Conservation (phyloP, 2,888 invertebrate species). For the Xestia ashworthii region DNA sequence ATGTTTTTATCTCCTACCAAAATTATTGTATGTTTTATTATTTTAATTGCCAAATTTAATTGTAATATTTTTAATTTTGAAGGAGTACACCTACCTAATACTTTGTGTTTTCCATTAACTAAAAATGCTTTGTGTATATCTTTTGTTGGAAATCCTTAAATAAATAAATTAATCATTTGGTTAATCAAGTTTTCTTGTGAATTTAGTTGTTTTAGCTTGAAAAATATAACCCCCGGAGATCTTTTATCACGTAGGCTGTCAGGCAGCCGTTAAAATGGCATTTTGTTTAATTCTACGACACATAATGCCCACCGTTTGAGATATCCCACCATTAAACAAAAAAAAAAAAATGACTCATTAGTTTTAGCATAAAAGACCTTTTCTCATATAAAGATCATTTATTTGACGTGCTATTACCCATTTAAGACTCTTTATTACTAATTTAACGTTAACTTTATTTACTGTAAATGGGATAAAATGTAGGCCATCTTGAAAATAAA, state of each 20-base stretch:
- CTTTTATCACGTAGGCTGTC: background rate
- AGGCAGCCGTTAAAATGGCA: background rate
- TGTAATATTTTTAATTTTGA: too few relatives aligned
- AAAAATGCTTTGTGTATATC: too few relatives aligned
- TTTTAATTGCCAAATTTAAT: too few relatives aligned
- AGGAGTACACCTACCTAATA: too few relatives aligned
- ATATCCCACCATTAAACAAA: constrained; percentile 12
- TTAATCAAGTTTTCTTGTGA: background rate
- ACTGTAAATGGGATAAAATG: background rate
- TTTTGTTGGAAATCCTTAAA: too few relatives aligned
- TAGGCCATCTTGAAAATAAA: background rate
- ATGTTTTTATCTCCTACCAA: too few relatives aligned
- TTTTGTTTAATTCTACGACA: constrained; percentile 2
- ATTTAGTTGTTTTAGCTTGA: too few relatives aligned
- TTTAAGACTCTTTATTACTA: constrained; percentile 10
- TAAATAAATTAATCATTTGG: too few relatives aligned
- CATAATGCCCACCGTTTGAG: constrained; percentile 4
- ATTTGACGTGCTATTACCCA: constrained; percentile 23
- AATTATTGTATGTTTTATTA: too few relatives aligned
- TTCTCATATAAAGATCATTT: constrained; percentile 22
- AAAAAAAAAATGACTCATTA: constrained; percentile 21
- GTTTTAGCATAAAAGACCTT: constrained; percentile 13
- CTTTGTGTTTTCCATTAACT: too few relatives aligned
- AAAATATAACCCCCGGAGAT: background rate
- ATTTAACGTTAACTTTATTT: constrained; percentile 29